phyloP scores from a whole-genome alignment of 2,113 vertebrate species.

The Paradoxurus hermaphroditus region DNA sequence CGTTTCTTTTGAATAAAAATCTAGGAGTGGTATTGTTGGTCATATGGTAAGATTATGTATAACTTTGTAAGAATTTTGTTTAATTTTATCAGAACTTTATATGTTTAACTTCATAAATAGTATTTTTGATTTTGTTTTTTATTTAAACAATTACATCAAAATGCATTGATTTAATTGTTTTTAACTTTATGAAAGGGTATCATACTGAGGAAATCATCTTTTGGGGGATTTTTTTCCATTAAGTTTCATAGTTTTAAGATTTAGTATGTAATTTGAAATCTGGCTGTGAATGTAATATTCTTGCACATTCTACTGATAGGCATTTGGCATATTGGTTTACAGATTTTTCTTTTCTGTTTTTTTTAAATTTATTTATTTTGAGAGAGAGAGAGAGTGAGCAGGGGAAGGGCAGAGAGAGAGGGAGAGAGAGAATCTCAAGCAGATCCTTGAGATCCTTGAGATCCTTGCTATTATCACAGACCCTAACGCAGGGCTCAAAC shows the following conservation, averaged over 20 bases:
- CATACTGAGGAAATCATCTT: neutral
- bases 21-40: neutral
- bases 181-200: neutral
- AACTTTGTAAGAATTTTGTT: neutral
- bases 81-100: neutral
- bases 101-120: neutral
- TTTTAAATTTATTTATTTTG: no score
- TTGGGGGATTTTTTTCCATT: neutral
- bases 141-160: neutral
- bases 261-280: neutral
- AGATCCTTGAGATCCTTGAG: no score
- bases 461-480: no score
- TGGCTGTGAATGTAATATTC: neutral
- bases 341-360: no score
- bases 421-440: no score
- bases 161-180: neutral
- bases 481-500: no score
- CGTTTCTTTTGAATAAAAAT: neutral
- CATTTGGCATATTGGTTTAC: neutral
- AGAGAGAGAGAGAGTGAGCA: no score
- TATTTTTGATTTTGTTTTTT: neutral
- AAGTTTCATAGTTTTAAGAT: neutral
- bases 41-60: neutral
- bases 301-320: neutral
- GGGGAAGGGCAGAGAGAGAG: no score